Percentiles rank a stretch among this genome's conserved stretches.
Conservation (phyloP, 2,113 vertebrate genomes). For the Macrotis lagotis region DNA sequence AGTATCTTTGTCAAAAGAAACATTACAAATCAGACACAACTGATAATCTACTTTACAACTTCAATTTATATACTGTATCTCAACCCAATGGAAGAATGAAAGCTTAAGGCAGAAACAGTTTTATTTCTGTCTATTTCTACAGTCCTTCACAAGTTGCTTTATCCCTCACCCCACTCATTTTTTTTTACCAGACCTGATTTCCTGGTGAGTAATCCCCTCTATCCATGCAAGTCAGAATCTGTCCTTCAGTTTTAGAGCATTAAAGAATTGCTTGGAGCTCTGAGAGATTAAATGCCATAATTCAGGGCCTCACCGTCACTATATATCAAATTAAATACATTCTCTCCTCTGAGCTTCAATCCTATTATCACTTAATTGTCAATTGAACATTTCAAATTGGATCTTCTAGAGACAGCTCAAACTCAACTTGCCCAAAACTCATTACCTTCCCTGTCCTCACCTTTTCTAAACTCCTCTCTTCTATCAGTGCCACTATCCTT, state of each 20-base stretch:
- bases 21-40: background rate
- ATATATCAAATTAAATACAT: background rate
- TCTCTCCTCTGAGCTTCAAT: background rate
- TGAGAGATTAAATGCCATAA: background rate
- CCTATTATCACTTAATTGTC: background rate
- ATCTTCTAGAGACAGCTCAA: background rate
- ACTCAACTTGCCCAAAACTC: background rate
- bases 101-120: background rate
- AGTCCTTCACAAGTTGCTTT: too few species aligned
- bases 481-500: background rate
- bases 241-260: background rate
- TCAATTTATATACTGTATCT: background rate
- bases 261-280: background rate
- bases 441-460: background rate
- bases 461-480: background rate
- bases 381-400: background rate
- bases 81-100: background rate
- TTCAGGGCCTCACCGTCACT: background rate
- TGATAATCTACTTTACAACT: background rate
- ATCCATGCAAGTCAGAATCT: background rate
- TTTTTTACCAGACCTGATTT: background rate
- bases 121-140: background rate
- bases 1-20: background rate
- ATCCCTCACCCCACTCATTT: background rate
- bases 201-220: background rate